These are phyloP conservation scores for Aeoliscus strigatus DNA, from an alignment of 2,797 vertebrate species.

Conservation along the genomic window DNA sequence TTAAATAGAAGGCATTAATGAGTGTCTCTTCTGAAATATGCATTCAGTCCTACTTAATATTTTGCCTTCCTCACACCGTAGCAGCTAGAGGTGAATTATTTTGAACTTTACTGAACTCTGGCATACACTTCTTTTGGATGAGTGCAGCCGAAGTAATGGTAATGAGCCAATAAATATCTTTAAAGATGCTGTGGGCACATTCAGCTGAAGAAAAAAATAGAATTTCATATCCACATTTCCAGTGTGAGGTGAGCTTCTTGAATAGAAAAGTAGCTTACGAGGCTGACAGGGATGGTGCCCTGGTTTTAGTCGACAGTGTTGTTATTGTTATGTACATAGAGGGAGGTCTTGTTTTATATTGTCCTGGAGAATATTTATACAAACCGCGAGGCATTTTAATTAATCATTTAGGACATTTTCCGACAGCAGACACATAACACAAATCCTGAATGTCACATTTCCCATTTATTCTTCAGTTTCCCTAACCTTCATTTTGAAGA, in stretches of 20 bases:
- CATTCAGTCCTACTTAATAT: too few species aligned
- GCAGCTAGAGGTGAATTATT: slow-evolving; percentile 39
- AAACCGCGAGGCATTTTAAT: slow-evolving; percentile 13
- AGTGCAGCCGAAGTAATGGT: slow-evolving; percentile 6
- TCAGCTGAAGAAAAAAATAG: slow-evolving; percentile 29
- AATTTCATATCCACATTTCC: slow-evolving; percentile 32
- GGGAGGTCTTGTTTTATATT: slow-evolving; percentile 20
- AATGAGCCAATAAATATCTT: slow-evolving; percentile 46
- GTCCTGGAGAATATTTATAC: slow-evolving; percentile 6
- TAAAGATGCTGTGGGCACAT: slow-evolving; percentile 35
- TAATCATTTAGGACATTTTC: too few species aligned
- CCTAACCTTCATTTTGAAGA: too few species aligned
- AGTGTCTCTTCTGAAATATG: slow-evolving; percentile 49
- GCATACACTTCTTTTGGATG: slow-evolving; percentile 33
- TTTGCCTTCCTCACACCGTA: slow-evolving; percentile 25
- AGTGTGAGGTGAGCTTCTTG: slow-evolving; percentile 31
- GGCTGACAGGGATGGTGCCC: slow-evolving; percentile 4
- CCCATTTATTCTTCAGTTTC: slow-evolving; percentile 26
- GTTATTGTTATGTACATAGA: slow-evolving; percentile 21
- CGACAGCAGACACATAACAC: slow-evolving; percentile 15
- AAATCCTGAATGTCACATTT: slow-evolving; percentile 22
- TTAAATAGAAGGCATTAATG: slow-evolving; percentile 54
- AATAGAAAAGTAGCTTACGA: slow-evolving; percentile 19
- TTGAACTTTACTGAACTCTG: slow-evolving; percentile 48
- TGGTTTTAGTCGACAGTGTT: slow-evolving; percentile 23